Evolutionary conservation across 2,113 vertebrate species (phyloP).

Genomic region (Neolamprologus variostigma): DNA sequence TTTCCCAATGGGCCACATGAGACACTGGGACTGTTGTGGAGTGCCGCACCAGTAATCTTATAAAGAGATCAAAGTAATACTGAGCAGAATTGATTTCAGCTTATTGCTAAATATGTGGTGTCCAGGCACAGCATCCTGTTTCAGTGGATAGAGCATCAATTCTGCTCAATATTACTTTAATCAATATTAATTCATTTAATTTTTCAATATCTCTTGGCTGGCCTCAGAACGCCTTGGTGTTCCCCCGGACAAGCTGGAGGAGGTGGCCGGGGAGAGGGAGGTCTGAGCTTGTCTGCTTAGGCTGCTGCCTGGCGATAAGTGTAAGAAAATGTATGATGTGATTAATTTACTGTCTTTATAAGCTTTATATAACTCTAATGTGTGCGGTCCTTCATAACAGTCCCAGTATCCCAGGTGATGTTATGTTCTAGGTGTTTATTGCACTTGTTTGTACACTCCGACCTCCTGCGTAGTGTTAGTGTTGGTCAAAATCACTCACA

Average conservation of each 20-base stretch:
- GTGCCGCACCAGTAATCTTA: neutral
- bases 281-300: neutral
- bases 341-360: neutral
- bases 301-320: neutral
- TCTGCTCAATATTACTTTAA: neutral
- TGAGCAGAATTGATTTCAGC: neutral
- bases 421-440: neutral
- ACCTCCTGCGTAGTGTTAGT: neutral
- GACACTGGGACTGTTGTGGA: neutral
- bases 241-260: neutral
- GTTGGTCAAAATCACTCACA: neutral
- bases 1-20: neutral
- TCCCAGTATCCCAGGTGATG: neutral
- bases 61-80: neutral
- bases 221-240: neutral
- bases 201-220: neutral
- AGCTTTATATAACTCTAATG: neutral
- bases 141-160: neutral
- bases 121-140: neutral
- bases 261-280: neutral
- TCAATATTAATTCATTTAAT: neutral
- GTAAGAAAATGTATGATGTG: neutral
- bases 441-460: neutral
- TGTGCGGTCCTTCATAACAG: neutral
- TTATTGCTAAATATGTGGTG: neutral